Base-by-base conservation (phyloP, 1,140 invertebrate species). In the Phortica variegata region DNA sequence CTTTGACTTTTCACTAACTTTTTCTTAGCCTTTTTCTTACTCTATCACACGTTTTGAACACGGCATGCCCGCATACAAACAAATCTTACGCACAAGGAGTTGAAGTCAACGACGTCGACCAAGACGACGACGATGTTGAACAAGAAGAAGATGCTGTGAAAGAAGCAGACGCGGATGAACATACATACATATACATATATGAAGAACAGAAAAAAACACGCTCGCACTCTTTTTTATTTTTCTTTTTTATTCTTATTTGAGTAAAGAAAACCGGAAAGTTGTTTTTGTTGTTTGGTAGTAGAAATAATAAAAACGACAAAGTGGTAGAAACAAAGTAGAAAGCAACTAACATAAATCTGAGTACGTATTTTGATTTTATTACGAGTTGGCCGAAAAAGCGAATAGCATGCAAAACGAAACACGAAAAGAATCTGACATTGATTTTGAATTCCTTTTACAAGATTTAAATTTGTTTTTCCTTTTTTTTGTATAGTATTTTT, bases 231-330 rank as follows among this genome's bases (percentile, higher is more conserved):
- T 17, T 41, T 46, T 31, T 57, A 31, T 31, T 37, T 48, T 39
- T 29, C 12, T 6, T 29, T 29, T 7, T 29, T 29, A 12, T 29
- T 29, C 6, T 29, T 29, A 12, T 29, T 29, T 6, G 26, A 43
- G 47, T 43, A 38, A 34, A 52, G 48, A 66, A 66, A 68, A 68
- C 60, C 63, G 60, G 65, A 63, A 63, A 68, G 57, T 66, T 65
- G 54, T 63, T 61, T 32, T 54, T 61, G 60, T 54, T 55, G 61
- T 16, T 49, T 41, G 38, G n/a, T 18, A 46, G 43, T 33, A 44
- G 42, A 54, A 53, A 56, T 56, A 50, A 47, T 38, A 38, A 45
- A 44, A 47, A 40, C 45, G 34, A 39, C 51, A 52, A 47, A 20
- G 16, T 41, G 26, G 36, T 47, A 57, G 57, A 65, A 51, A 39